Conservation (phyloP, 2,888 invertebrate genomes). For the Cyrtodaria siliqua region DNA sequence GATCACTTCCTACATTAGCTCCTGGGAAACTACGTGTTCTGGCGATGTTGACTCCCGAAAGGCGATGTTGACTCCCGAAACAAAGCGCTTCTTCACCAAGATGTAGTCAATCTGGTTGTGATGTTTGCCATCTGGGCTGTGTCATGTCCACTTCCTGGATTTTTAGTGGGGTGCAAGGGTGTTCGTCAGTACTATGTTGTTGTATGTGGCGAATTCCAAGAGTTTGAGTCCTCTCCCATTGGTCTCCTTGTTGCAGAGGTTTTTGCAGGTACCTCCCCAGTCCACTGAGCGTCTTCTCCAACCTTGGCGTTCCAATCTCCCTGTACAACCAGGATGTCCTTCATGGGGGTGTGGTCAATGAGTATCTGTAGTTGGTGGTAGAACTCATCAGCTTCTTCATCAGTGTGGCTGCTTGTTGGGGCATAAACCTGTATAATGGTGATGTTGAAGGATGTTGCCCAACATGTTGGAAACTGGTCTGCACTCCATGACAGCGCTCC, state of each 20-base stretch:
- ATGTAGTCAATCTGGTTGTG: conserved; percentile 54
- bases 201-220: conserved; percentile 44
- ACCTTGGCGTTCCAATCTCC: conserved; percentile 57
- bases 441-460: conserved; percentile 56
- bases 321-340: conserved; percentile 50
- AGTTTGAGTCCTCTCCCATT: conserved; percentile 39
- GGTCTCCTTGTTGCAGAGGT: conserved; percentile 19
- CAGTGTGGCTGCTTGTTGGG: conserved; percentile 39
- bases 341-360: conserved; percentile 40
- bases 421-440: conserved; percentile 57
- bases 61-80: conserved; percentile 29
- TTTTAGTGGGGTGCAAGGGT: conserved; percentile 37
- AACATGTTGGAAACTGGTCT: conserved; percentile 29
- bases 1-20: conserved; percentile 28
- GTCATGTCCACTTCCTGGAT: too few species aligned
- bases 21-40: conserved; percentile 29
- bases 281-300: conserved; percentile 33
- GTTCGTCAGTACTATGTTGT: conserved; percentile 33
- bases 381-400: conserved; percentile 47
- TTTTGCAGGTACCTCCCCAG: conserved; percentile 35
- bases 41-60: conserved; percentile 18
- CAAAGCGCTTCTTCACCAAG: conserved; percentile 33
- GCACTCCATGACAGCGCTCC: conserved; percentile 11
- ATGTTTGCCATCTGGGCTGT: conserved; percentile 29
- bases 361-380: conserved; percentile 35